A percentile compares a stretch with the other conserved stretches of the same genome.
Conservation (phyloP, 2,888 invertebrate genomes). For the Conomelus anceps region DNA sequence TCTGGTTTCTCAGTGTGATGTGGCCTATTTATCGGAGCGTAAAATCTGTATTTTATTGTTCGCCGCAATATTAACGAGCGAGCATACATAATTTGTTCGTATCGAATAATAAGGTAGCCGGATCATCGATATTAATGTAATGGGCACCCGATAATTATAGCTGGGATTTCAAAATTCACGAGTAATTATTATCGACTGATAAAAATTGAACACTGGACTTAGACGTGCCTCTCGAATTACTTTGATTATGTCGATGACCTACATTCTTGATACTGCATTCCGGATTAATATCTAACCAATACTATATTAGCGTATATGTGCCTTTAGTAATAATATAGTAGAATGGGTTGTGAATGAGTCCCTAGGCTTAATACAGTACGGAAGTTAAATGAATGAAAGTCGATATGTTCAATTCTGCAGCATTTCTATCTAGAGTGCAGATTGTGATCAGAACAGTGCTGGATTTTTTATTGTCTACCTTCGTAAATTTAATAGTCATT, state of each 20-base stretch:
- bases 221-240: not conserved
- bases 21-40: not conserved
- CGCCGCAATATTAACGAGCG: not conserved
- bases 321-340: no score
- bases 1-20: not conserved
- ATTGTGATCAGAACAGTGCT: no score
- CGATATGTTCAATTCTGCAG: no score
- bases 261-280: not conserved
- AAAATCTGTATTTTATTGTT: not conserved
- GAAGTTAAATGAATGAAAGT: no score
- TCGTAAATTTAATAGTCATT: no score
- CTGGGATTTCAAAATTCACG: not conserved
- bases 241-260: not conserved
- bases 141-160: not conserved
- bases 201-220: no score
- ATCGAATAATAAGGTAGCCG: not conserved
- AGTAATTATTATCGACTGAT: not conserved
- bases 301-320: no score
- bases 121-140: not conserved
- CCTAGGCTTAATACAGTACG: no score
- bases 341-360: no score
- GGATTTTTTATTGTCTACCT: no score
- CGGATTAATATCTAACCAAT: not conserved
- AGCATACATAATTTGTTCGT: not conserved
- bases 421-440: no score